These are phyloP conservation scores for Drosophila greeni DNA, from an alignment of 2,888 invertebrate genomes.

Conservation along the genomic window DNA sequence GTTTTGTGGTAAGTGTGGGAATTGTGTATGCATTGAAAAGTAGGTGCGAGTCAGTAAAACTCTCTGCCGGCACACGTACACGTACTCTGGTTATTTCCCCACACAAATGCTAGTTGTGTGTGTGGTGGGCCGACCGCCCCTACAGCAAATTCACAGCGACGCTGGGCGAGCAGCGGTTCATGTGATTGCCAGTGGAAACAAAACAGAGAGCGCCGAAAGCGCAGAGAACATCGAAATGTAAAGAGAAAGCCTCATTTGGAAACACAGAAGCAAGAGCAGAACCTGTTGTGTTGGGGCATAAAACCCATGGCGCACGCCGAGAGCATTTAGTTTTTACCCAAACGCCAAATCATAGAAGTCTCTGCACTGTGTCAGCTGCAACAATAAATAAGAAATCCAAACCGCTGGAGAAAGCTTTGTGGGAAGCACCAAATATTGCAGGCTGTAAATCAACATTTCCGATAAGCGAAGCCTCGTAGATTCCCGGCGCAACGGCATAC, in stretches of 20 bases:
- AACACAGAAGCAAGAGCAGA: slow-evolving; percentile 1
- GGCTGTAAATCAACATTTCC: slow-evolving; percentile 8
- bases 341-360: slow-evolving; percentile 21
- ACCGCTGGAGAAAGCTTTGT: slow-evolving; percentile 20
- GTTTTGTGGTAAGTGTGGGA: slow-evolving; percentile 46
- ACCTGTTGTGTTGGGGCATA: slow-evolving; percentile 21
- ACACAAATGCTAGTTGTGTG: not conserved
- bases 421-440: slow-evolving; percentile 8
- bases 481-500: slow-evolving; percentile 54
- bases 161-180: slow-evolving; percentile 2
- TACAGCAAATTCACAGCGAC: not conserved
- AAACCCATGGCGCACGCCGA: slow-evolving; percentile 7
- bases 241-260: slow-evolving; percentile 7
- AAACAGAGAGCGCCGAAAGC: slow-evolving; percentile 2
- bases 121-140: not conserved
- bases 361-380: not conserved
- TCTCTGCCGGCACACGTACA: slow-evolving; percentile 2
- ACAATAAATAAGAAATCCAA: slow-evolving; percentile 5
- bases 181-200: not conserved
- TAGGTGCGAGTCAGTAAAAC: no score
- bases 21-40: not conserved
- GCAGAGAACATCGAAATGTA: not conserved
- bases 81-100: not conserved
- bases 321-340: slow-evolving; percentile 35
- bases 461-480: slow-evolving; percentile 25